Conservation (phyloP, 1,140 invertebrate species). For the Neoseiulus cucumeris region DNA sequence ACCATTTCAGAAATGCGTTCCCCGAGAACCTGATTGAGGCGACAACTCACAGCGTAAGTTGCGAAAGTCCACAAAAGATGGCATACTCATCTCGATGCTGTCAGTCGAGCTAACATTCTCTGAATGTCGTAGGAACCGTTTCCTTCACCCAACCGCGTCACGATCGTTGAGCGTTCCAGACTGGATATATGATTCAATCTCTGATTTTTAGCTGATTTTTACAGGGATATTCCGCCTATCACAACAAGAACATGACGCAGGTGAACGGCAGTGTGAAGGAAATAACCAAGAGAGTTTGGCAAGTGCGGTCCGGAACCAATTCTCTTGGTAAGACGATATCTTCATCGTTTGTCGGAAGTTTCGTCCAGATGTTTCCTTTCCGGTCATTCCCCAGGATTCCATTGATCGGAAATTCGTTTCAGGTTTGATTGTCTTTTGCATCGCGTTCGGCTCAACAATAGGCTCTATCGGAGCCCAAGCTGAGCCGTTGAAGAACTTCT, state of each 20-base stretch:
- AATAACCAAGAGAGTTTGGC: constrained; percentile 16
- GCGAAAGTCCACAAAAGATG: not conserved
- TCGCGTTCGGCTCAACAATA: constrained; percentile 59
- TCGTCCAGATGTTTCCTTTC: not conserved
- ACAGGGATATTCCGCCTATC: constrained; percentile 4
- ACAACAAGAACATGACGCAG: not conserved
- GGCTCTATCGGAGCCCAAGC: constrained; percentile 45
- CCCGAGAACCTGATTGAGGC: constrained; percentile 11
- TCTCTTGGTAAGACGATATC: constrained; percentile 39
- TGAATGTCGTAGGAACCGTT: too few species aligned
- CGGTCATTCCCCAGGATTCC: not conserved
- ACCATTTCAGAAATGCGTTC: constrained; percentile 10
- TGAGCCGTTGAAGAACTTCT: constrained; percentile 50
- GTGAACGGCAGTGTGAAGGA: constrained; percentile 4
- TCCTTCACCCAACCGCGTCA: too few species aligned
- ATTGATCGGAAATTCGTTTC: not conserved
- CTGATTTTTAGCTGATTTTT: not conserved
- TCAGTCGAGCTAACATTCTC: too few species aligned
- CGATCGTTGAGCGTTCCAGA: too few species aligned
- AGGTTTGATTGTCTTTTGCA: constrained; percentile 56
- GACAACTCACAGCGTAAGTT: constrained; percentile 5
- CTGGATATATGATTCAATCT: too few species aligned
- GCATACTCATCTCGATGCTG: too few species aligned
- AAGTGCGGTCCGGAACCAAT: constrained; percentile 50
- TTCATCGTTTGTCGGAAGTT: not conserved